A percentile compares a stretch with the other conserved stretches of the same genome.
Conservation (phyloP, 2,888 invertebrate genomes). For the Drosophila siamana region DNA sequence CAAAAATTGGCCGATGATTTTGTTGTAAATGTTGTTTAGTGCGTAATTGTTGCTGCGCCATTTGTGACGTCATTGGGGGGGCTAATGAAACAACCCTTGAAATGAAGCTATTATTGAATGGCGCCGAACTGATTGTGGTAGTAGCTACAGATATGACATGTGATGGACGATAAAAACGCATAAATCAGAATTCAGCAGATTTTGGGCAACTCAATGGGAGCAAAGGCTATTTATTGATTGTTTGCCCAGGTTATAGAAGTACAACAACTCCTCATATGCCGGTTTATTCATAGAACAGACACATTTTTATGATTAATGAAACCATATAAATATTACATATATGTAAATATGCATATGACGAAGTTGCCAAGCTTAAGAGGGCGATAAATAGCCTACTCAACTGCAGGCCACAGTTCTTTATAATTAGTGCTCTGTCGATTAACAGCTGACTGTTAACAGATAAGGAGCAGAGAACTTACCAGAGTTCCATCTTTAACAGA, state of each 20-base stretch:
- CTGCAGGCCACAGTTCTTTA: neutral
- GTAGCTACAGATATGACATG: constrained; percentile 1
- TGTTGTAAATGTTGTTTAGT: constrained; percentile 47
- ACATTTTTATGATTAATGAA: constrained; percentile 5
- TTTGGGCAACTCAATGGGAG: neutral
- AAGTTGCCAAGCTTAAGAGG: neutral
- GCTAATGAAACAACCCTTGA: constrained; percentile 16
- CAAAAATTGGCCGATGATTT: constrained; percentile 15
- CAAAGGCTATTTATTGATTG: constrained; percentile 2
- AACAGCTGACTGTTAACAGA: constrained; percentile 9
- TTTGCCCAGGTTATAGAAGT: neutral
- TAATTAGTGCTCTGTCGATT: constrained; percentile 3
- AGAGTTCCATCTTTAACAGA: neutral
- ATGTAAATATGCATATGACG: neutral
- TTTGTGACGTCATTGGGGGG: constrained; percentile 50
- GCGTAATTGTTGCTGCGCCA: constrained; percentile 53
- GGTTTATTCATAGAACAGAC: constrained; percentile 18
- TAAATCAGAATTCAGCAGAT: constrained; percentile 3
- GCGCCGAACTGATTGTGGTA: constrained; percentile 12
- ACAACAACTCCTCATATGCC: constrained; percentile 15
- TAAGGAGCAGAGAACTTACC: constrained; percentile 5
- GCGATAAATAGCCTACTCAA: neutral
- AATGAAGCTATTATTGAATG: constrained; percentile 29
- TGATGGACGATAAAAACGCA: constrained; percentile 3
- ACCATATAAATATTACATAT: neutral